Percentiles rank a stretch among this genome's conserved stretches.
Evolutionary conservation across 2,888 invertebrate genomes (phyloP).

Genomic region (Oligia latruncula): DNA sequence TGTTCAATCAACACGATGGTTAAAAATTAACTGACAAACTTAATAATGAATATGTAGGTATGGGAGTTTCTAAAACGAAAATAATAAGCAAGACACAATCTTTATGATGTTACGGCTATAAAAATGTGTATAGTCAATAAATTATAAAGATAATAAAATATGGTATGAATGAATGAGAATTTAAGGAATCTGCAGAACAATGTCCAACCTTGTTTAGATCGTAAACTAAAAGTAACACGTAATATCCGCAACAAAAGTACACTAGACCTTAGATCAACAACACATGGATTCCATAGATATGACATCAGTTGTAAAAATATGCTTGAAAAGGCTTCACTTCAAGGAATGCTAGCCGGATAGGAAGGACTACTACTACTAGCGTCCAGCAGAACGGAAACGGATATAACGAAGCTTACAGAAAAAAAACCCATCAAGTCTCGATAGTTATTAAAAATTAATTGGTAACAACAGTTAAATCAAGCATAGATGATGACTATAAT

Average conservation of each 20-base stretch:
- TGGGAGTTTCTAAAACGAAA: slow-evolving; percentile 72
- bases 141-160: slow-evolving; percentile 79
- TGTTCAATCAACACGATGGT: slow-evolving; percentile 84
- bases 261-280: slow-evolving; percentile 60
- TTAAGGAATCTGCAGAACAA: slow-evolving; percentile 72
- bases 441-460: not conserved
- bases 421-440: not conserved
- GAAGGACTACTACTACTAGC: not conserved
- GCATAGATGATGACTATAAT: not conserved
- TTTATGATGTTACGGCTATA: slow-evolving; percentile 76
- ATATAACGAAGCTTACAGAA: not conserved
- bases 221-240: slow-evolving; percentile 69
- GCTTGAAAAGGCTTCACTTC: slow-evolving; percentile 22
- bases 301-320: slow-evolving; percentile 63
- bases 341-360: slow-evolving; percentile 33
- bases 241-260: slow-evolving; percentile 65
- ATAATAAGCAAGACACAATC: slow-evolving; percentile 71
- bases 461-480: not conserved
- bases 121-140: slow-evolving; percentile 77
- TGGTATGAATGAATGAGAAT: slow-evolving; percentile 70
- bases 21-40: slow-evolving; percentile 83
- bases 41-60: slow-evolving; percentile 80
- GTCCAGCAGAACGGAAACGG: slow-evolving; percentile 9
- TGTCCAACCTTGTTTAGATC: slow-evolving; percentile 73
- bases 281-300: slow-evolving; percentile 61